Evolutionary conservation across 1,140 invertebrate species (phyloP).

Genomic region (Cardiocondyla obscurior): DNA sequence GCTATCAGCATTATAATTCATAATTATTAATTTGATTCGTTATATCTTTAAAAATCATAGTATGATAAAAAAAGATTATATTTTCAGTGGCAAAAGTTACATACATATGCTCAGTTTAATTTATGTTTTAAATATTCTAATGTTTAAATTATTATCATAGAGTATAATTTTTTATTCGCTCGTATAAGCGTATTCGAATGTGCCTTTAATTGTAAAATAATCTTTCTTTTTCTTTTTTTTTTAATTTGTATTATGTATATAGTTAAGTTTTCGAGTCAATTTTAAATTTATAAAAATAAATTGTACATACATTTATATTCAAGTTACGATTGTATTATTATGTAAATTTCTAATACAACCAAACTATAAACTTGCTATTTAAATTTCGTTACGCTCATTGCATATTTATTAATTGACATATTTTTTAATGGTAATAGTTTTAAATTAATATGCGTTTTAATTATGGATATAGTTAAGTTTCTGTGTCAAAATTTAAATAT

Average conservation of each 20-base stretch:
- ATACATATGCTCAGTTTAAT: not conserved
- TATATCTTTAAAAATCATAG: not conserved
- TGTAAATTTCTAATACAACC: too few species aligned
- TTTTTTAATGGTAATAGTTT: not conserved
- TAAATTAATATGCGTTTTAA: not conserved
- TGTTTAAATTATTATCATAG: not conserved
- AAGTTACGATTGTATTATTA: too few species aligned
- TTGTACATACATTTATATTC: too few species aligned
- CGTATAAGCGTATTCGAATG: not conserved
- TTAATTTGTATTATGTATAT: not conserved
- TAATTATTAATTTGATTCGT: slow-evolving; percentile 22
- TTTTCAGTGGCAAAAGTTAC: not conserved
- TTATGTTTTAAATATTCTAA: not conserved
- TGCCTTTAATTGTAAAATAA: not conserved
- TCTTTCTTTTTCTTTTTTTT: too few species aligned
- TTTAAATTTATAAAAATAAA: not conserved
- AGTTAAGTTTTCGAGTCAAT: not conserved
- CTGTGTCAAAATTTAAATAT: not conserved
- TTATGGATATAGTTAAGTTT: not conserved
- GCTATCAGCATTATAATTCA: slow-evolving; percentile 85
- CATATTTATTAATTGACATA: not conserved
- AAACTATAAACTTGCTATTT: too few species aligned
- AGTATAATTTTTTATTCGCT: not conserved
- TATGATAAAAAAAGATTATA: not conserved
- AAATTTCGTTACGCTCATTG: not conserved